Evolutionary conservation across 2,888 invertebrate genomes (phyloP), one percentile per base, ranked within the genome.

Genomic region (Xanthorhoe spadicearia): DNA sequence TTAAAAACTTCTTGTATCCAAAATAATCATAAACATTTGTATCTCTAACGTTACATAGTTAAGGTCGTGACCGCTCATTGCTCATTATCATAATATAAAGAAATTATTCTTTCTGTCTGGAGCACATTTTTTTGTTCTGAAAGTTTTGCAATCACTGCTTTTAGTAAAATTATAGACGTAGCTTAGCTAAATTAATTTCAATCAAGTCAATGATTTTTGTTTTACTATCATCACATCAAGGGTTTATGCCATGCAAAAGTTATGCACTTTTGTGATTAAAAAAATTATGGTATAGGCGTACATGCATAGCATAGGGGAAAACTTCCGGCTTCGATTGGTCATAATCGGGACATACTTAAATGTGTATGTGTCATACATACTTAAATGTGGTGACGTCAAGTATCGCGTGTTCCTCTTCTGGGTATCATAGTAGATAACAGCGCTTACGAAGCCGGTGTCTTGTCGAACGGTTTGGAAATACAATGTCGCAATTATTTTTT

Each of bases 361-460:
- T 32, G 32, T 1, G 4, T 32, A 61, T 46, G 38, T 38, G 61
- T 61, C 61, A 61, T 15, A 19, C 7, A 23, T 23, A n/a, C n/a
- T n/a, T n/a, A n/a, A n/a, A n/a, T n/a, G n/a, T 23, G 23, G 53
- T 61, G 55, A 61, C 61, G 61, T 61, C 61, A 61, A 17, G 38
- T 15, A 55, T 62, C 50, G 61, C 55, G 49, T 56, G 61, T 19
- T 54, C 43, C 17, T 35, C 48, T 32, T 35, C 38, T 43, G 13
- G 38, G 49, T 7, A 32, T 15, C 9, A 35, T 38, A 38, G 0
- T 52, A 43, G 60, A 32, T 53, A 53, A 18, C 46, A 46, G n/a
- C 60, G 8, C 18, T 10, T 13, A 3, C 17, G 53, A 28, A 43
- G 18, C 19, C 54, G 43, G 19, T 43, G 6, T 19, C 5, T 32